Base-by-base conservation (phyloP, 2,113 vertebrate genomes). In the Bothrops jararaca region DNA sequence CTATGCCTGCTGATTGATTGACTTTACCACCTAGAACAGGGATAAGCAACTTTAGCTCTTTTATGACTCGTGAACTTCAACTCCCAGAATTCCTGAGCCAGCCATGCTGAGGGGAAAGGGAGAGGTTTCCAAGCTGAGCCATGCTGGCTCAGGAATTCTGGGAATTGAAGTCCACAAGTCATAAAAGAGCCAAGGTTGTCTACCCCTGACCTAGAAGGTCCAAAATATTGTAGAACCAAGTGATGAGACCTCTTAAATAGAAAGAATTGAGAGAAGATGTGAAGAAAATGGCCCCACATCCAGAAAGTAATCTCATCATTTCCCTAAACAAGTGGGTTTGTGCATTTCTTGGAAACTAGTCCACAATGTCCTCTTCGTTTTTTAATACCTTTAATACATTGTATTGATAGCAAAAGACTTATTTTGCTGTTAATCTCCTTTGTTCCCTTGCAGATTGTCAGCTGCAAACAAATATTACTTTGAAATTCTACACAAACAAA, bases 401-500 rank as follows among this genome's bases (percentile, higher is more conserved):
- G 2, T 45, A 64, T 86, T n/a, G 0, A 8, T 39, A 69, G 86
- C 93, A 93, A 94, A 53, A 91, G 91, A 93, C 34, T 3, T 22
- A 0, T 2, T 74, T 80, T 80, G 5, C 18, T 69, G 86, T 26
- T 9, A 48, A 80, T 18, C 34, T 93, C 1, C 88, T 85, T 48
- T 6, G 54, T 57, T 42, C 74, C 74, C 23, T 91, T 0, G 0
- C 96, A 99, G 99, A 95, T 95, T 99, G 91, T 98, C 96, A 56
- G 95, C 98, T 3, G 92, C 96, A 89, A 97, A 57, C 93, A 98
- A 95, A 96, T 99, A 99, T 96, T 99, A 98, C 94, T 99, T 99
- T 92, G 99, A 99, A 97, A 96, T 99, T 86, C 97, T 99, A 53
- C 98, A 99, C 97, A 99, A 99, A 95, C 99, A 99, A 95, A 97